phyloP scores from a whole-genome alignment of 2,797 vertebrate species.

The Distichodus sexfasciatus region DNA sequence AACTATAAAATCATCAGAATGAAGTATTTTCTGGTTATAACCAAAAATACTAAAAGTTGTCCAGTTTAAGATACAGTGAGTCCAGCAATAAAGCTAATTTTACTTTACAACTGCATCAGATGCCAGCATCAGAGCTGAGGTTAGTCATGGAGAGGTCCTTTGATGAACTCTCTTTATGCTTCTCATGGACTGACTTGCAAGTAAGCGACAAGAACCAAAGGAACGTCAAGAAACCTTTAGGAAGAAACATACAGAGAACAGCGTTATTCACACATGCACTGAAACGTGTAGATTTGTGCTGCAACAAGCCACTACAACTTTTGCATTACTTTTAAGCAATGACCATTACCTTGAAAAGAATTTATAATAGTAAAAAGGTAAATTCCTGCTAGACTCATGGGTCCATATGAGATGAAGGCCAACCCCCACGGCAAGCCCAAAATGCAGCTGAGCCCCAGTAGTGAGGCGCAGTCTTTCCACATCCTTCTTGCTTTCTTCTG shows the following conservation, averaged over 20 bases:
- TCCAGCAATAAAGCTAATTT: no score
- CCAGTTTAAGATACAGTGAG: no score
- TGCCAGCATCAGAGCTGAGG: constrained; percentile 3
- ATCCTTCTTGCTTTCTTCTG: constrained; percentile 52
- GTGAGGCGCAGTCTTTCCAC: constrained; percentile 72
- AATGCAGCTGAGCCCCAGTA: constrained; percentile 77
- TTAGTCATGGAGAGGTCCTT: constrained; percentile 25
- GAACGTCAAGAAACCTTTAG: constrained; percentile 69
- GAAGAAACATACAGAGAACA: not conserved
- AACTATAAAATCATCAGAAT: no score
- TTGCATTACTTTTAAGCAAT: not conserved
- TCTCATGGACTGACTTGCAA: constrained; percentile 45
- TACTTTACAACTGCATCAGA: no score
- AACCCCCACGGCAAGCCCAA: constrained; percentile 79
- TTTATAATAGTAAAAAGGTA: constrained; percentile 82
- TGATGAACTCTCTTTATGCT: not conserved
- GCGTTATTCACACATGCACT: no score
- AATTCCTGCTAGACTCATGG: constrained; percentile 64
- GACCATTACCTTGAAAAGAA: constrained; percentile 75
- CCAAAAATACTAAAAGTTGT: no score
- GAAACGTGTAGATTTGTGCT: no score
- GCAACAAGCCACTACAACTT: not conserved
- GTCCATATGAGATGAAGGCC: constrained; percentile 58
- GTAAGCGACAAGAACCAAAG: constrained; percentile 67
- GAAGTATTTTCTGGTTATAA: no score